Evolutionary conservation across 2,797 vertebrate genomes (phyloP), one percentile per base, ranked within the genome.

Genomic region (Falco cherrug): DNA sequence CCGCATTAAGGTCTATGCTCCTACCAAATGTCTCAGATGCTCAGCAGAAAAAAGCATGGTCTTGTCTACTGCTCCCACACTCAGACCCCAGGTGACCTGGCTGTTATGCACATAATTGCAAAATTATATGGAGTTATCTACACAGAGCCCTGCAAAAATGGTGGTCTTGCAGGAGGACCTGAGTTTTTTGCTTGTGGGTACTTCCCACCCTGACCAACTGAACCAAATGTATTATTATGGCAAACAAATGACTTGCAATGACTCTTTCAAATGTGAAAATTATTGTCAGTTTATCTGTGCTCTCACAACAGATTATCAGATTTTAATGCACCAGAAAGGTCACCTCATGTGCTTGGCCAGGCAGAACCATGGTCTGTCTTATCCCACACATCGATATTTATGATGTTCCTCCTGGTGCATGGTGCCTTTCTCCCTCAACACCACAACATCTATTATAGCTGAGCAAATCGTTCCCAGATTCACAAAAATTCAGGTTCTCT

Each of bases 231-330:
- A 47, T 7, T 31, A 37, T 21, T 33, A 64, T 1, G 11, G n/a
- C 59, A 59, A 80, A 76, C 1, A 79, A 79, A 59, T n/a, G 4
- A 59, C 41, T 80, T 65, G 29, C 26, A 86, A 29, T 16, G 16
- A 21, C 47, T 85, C 21, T 61, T 84, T 47, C 28, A 33, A 59
- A 61, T 14, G 16, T 65, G 37, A 47, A 57, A 65, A 81, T 67
- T 74, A 15, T 8, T 75, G 10, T 33, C 3, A 7, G 15, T 8
- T 54, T 61, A 26, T 37, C 83, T 65, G n/a, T 0, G 0, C 2
- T 29, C 37, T 65, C 9, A 7, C 15, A 31, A 35, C 25, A 54
- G 39, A 33, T 70, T 53, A 41, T 39, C 57, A 50, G 50, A 29
- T 35, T 53, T 39, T 35, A 73, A 8, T 1, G 6, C 29, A n/a